Conservation (phyloP, 2,797 vertebrate species). For the Parotocinclus haroldoi region DNA sequence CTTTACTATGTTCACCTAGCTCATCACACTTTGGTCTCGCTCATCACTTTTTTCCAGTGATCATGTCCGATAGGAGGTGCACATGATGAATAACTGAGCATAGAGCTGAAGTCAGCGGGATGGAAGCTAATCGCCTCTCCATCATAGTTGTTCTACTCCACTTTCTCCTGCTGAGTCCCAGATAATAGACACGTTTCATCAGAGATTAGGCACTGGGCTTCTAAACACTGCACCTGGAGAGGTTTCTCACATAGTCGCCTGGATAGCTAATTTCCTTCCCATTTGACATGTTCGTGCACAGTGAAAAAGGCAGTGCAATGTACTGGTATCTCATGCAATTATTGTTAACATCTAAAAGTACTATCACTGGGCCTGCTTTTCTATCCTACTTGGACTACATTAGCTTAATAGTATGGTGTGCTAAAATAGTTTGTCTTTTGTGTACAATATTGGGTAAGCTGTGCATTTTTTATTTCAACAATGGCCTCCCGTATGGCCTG, state of each 20-base stretch:
- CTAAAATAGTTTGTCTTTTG: too few species aligned
- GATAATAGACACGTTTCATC: conserved; percentile 81
- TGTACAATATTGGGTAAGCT: not conserved
- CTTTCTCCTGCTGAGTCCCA: conserved; percentile 75
- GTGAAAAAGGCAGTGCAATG: too few species aligned
- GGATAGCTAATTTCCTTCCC: too few species aligned
- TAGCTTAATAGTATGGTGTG: too few species aligned
- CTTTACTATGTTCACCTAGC: too few species aligned
- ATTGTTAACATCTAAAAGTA: too few species aligned
- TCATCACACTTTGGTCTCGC: too few species aligned
- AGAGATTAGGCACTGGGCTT: conserved; percentile 74
- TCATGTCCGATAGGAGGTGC: conserved; percentile 33
- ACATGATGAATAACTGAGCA: conserved; percentile 34
- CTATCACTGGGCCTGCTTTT: too few species aligned
- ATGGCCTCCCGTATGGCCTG: conserved; percentile 33
- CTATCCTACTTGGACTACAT: too few species aligned
- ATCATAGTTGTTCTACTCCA: conserved; percentile 83
- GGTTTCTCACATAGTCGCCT: too few species aligned
- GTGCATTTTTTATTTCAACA: conserved; percentile 1
- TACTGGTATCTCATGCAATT: too few species aligned
- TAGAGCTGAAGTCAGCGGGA: conserved; percentile 76
- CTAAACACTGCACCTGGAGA: conserved; percentile 20
- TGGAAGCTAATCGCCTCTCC: conserved; percentile 83
- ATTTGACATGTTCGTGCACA: too few species aligned
- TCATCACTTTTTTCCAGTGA: not conserved